Conservation (phyloP, 2,113 vertebrate genomes). For the Callocephalon fimbriatum region DNA sequence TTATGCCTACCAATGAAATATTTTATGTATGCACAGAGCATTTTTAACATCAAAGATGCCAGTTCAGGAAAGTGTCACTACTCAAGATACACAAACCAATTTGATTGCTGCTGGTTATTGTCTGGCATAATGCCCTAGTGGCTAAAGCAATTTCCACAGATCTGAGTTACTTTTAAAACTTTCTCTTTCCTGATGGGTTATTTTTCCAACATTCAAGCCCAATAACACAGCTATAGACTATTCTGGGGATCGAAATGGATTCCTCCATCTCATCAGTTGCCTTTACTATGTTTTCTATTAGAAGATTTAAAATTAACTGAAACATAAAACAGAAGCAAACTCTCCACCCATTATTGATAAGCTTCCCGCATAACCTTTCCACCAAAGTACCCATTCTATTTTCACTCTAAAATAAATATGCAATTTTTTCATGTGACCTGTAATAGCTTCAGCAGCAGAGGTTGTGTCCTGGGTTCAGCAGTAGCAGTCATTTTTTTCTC, state of each 20-base stretch:
- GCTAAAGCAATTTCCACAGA: neutral
- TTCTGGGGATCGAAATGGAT: rapidly evolving
- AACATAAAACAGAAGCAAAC: neutral
- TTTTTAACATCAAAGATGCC: neutral
- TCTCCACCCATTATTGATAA: neutral
- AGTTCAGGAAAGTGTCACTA: neutral
- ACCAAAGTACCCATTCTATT: neutral
- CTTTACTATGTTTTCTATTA: rapidly evolving
- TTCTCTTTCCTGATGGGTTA: neutral
- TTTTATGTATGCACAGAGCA: neutral
- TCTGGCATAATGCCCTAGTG: neutral
- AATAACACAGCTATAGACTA: neutral
- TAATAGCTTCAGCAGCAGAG: neutral
- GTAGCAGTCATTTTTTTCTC: too few species aligned
- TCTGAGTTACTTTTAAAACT: neutral
- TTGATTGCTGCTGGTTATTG: neutral
- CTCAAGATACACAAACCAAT: neutral
- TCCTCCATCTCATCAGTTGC: neutral
- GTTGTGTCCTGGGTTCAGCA: too few species aligned
- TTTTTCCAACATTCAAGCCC: neutral
- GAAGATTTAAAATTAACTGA: neutral
- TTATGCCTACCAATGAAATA: neutral
- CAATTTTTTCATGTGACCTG: neutral
- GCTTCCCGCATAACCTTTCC: neutral
- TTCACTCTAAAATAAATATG: neutral